Base-by-base conservation (phyloP, 2,797 vertebrate species). In the Columba guinea region DNA sequence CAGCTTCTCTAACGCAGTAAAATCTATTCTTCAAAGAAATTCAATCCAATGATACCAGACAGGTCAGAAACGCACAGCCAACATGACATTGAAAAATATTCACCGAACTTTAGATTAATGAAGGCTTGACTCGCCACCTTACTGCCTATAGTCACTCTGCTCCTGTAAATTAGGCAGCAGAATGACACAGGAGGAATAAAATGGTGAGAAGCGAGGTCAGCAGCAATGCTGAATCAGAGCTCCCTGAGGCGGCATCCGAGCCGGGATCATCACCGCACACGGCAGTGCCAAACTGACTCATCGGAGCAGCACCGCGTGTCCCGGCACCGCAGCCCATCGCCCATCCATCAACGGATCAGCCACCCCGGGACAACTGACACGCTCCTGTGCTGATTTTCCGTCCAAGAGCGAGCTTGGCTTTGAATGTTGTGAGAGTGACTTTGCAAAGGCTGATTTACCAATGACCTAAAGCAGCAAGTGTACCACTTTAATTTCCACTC, bases 201-300 rank as follows among this genome's bases (percentile, higher is more conserved):
- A 15, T 2, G 9, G 67, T 39, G 68, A 85, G 19, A 64, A 34
- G 81, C 32, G 67, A 80, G 81, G 90, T 65, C 83, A 65, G 85
- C 5, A 73, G 11, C 68, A 92, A 16, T 59, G 94, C 91, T 94
- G 91, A 95, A 60, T 89, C 93, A 95, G 93, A 94, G 44, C 81
- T 91, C 51, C 73, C 74, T 4, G 14, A 52, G 90, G 20, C 10
- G 23, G 28, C 74, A 69, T 55, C 60, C 6, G 3, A 39, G 63
- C 56, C 58, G 67, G 48, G 16, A 27, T 69, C 74, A 52, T 55
- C 74, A 1, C 74, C 55, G 71, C 63, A 49, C 70, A 6, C 44
- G 41, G 83, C 75, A 41, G 74, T 0, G 1, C 88, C 94, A 77
- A 41, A 41, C 81, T 73, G 96, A 90, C 83, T 94, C 93, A 90